Base-by-base conservation (phyloP, 2,888 invertebrate species). In the Linyphia triangularis region DNA sequence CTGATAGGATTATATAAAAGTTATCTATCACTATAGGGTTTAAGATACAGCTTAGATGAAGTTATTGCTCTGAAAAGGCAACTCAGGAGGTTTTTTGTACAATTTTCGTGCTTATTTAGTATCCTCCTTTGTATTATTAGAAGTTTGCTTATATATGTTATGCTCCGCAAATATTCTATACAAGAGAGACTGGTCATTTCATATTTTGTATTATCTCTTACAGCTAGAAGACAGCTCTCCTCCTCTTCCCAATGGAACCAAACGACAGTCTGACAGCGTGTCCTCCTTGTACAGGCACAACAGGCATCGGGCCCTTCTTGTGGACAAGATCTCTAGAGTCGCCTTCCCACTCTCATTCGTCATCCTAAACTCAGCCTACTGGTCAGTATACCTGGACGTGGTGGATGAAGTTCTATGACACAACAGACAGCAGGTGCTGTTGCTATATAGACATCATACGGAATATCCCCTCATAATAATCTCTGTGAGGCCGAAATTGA, bases 321-420 rank as follows among this genome's bases (percentile, higher is more conserved):
- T 89, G 1, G 89, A 89, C 61, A 89, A 89, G 57, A 65, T 89
- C 19, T 89, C 89, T 7, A 72, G 89, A 33, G 79, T 85, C 7
- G 10, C 79, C 0, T 89, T 89, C 28, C 89, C 89, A 0, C 40
- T 84, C 13, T 84, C 79, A 4, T 89, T 89, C 57, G 70, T 89
- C 24, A 72, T 89, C 22, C 59, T 89, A n/a, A 89, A 89, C 69
- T 78, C 79, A 5, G 79, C 77, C 57, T 89, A 89, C 79, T 89
- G 89, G 89, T 89, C 89, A 4, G 79, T 89, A 13, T 89, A 89
- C 61, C 4, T 40, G 16, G 40, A 40, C 40, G 16, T 16, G 3
- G 40, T 40, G 1, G 40, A 40, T 40, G 40, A 16, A 40, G n/a
- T n/a, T n/a, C n/a, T n/a, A n/a, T n/a, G n/a, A n/a, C n/a, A n/a